Base-by-base conservation (phyloP, 1,140 invertebrate genomes). In the Sycobia sp. region DNA sequence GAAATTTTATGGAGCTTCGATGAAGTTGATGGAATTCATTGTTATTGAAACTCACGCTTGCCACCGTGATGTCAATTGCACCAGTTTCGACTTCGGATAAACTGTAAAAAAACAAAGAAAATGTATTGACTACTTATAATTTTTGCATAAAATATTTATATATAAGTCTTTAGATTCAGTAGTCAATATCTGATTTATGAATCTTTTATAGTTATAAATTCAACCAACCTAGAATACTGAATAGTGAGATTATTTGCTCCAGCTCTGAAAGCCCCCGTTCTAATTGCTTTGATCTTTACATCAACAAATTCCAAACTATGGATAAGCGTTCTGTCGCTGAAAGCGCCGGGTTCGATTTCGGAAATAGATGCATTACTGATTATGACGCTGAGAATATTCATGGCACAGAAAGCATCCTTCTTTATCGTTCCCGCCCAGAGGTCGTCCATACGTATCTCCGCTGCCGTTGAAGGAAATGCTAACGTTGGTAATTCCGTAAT, bases 231-330 rank as follows among this genome's bases (percentile, higher is more conserved):
- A 54, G 86, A 87, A 80, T 88, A 80, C 70, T 86, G 82, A 71
- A 91, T 82, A 43, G 85, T 86, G 43, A 91, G 80, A 71, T 87
- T 88, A 23, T 79, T 83, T 39, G 89, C 81, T 32, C 84, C 88
- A 13, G 87, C 88, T 50, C 79, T 81, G 39, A 91, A 78, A n/a
- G 89, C 87, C 67, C 84, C 83, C 0, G 76, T 79, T 65, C 83
- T 78, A 25, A 91, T 70, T 11, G 74, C 78, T 23, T 82, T 75
- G 23, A 91, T 77, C 67, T 75, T 83, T 44, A 88, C 87, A 22
- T 87, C 85, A 53, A 80, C 76, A 20, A 91, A 80, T 66, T 84
- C 82, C 38, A 91, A 80, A 68, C 84, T 85, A 44, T 83, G 76
- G 65, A 90, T 86, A 16, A 89, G 79, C 0, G 86, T 86, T 51